Evolutionary conservation across 2,888 invertebrate genomes (phyloP).

Genomic region (Hemaris fuciformis): DNA sequence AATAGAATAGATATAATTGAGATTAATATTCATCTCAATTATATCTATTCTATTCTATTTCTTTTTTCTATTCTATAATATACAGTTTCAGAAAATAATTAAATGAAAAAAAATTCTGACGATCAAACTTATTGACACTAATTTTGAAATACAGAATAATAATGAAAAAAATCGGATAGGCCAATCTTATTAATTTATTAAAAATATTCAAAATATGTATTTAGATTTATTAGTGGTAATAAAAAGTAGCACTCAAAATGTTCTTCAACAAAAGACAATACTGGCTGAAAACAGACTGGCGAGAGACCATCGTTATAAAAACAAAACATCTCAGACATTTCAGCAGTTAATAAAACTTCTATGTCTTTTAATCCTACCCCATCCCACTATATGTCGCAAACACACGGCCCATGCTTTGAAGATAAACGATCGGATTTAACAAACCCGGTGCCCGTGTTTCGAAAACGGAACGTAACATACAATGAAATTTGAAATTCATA

Average conservation of each 20-base stretch:
- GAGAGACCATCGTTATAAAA: background rate
- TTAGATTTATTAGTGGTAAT: too few relatives aligned
- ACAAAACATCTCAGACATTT: background rate
- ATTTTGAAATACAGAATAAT: too few relatives aligned
- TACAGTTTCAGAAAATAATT: too few relatives aligned
- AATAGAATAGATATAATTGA: too few relatives aligned
- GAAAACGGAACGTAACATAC: background rate
- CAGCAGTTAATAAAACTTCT: background rate
- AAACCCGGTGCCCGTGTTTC: conserved; percentile 1
- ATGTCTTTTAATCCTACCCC: background rate
- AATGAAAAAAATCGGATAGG: too few relatives aligned
- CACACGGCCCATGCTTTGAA: background rate
- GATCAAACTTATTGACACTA: too few relatives aligned
- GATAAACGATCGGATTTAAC: background rate
- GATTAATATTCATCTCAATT: too few relatives aligned
- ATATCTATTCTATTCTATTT: too few relatives aligned
- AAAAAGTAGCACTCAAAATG: background rate
- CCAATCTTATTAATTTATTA: too few relatives aligned
- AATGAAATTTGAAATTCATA: background rate
- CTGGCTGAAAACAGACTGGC: background rate
- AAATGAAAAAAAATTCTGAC: too few relatives aligned
- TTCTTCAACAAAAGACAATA: background rate
- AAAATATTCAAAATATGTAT: too few relatives aligned
- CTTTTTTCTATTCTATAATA: too few relatives aligned
- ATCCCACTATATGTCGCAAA: background rate